A percentile compares a stretch with the other conserved stretches of the same genome.
Conservation (phyloP, 2,113 vertebrate genomes). For the Leucopternis melanops region DNA sequence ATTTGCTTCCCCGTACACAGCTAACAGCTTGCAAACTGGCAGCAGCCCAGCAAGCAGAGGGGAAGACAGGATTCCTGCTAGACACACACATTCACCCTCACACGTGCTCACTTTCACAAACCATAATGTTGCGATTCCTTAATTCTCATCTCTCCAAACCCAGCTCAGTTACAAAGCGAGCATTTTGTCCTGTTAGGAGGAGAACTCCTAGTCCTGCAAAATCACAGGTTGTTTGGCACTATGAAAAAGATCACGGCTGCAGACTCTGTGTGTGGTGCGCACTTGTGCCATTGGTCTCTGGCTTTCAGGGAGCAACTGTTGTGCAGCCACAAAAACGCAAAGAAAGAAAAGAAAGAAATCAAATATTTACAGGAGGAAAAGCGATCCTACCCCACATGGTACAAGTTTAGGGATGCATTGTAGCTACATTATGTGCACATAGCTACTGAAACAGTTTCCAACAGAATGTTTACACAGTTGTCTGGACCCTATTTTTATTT, state of each 20-base stretch:
- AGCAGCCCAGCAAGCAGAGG: not conserved
- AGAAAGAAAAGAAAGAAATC: slow-evolving; percentile 23
- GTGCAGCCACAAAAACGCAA: not conserved
- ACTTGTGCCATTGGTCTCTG: not conserved
- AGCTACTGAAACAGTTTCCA: slow-evolving; percentile 49
- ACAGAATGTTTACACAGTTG: slow-evolving; percentile 39
- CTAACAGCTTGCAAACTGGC: slow-evolving; percentile 52
- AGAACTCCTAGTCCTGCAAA: not conserved
- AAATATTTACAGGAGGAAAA: slow-evolving; percentile 41
- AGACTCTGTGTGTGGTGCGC: not conserved
- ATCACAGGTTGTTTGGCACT: not conserved
- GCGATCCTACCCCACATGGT: not conserved
- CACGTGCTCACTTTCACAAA: not conserved
- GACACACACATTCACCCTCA: not conserved
- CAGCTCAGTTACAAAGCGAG: not conserved
- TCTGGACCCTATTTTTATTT: not conserved
- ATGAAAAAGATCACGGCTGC: not conserved
- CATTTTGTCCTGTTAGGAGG: not conserved
- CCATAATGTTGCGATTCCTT: not conserved
- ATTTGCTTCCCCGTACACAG: not conserved
- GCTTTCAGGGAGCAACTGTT: slow-evolving; percentile 7
- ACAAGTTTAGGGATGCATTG: slow-evolving; percentile 52
- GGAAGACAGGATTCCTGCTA: not conserved
- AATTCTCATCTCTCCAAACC: not conserved
- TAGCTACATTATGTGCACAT: slow-evolving; percentile 22